phyloP scores from a whole-genome alignment of 2,113 vertebrate genomes.

The Chamaea fasciata region DNA sequence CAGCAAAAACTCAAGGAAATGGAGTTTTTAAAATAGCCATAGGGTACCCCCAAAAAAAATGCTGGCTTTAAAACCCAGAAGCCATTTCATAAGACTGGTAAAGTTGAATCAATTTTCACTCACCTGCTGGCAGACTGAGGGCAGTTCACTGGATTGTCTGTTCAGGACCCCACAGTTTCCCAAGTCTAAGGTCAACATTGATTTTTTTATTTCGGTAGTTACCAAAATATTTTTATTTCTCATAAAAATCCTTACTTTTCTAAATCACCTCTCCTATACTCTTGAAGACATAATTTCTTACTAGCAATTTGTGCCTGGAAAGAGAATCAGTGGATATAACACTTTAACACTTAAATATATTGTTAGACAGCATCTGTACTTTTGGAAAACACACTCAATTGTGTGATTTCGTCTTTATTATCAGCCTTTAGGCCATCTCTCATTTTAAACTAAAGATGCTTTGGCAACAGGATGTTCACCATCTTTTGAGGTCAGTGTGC shows the following conservation, averaged over 20 bases:
- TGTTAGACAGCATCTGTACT: neutral
- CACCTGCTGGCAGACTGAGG: neutral
- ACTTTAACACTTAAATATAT: neutral
- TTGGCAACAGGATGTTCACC: neutral
- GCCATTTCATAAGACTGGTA: neutral
- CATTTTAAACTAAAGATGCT: neutral
- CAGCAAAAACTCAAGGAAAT: neutral
- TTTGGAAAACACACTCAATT: neutral
- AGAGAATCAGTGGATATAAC: neutral
- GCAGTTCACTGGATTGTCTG: fast-evolving
- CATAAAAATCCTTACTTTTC: neutral
- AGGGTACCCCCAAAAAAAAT: neutral
- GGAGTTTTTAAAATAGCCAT: neutral
- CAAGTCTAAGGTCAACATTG: neutral
- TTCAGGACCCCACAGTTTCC: neutral
- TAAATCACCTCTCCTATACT: neutral
- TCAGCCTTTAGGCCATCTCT: neutral
- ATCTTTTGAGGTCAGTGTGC: neutral
- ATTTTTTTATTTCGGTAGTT: neutral
- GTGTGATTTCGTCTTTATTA: neutral
- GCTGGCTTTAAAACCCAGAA: neutral
- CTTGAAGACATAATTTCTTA: neutral
- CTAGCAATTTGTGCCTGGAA: neutral
- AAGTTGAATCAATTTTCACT: neutral
- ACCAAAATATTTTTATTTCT: neutral